These are phyloP conservation scores for Aldrovandia affinis DNA, from an alignment of 2,797 vertebrate species.

Conservation along the genomic window DNA sequence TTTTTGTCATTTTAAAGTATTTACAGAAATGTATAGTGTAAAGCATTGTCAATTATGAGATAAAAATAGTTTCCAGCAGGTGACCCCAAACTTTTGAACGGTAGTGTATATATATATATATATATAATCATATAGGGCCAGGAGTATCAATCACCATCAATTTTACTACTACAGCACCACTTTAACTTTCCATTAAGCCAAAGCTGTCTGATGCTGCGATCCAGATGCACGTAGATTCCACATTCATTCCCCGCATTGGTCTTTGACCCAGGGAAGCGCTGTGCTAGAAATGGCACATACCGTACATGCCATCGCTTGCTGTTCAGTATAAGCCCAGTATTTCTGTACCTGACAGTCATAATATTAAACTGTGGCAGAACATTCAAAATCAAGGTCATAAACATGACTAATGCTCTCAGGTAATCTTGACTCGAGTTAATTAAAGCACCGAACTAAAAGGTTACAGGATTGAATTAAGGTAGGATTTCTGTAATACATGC, in stretches of 20 bases:
- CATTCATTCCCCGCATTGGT: background rate
- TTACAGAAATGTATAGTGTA: too few species aligned
- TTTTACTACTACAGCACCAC: too few species aligned
- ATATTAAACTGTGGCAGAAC: slow-evolving; percentile 40
- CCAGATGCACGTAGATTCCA: too few species aligned
- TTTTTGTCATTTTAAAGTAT: too few species aligned
- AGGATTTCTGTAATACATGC: slow-evolving; percentile 18
- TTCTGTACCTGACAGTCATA: slow-evolving; percentile 35
- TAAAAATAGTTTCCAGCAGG: too few species aligned
- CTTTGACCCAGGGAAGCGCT: background rate
- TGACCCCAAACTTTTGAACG: too few species aligned
- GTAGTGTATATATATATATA: too few species aligned
- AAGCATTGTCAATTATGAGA: too few species aligned
- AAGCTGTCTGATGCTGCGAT: too few species aligned
- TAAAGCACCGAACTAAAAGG: slow-evolving; percentile 46
- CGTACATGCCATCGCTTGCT: background rate
- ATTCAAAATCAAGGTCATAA: slow-evolving; percentile 39
- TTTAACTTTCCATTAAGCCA: too few species aligned
- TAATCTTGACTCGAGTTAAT: slow-evolving; percentile 50
- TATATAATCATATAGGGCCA: too few species aligned
- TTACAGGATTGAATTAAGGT: slow-evolving; percentile 32
- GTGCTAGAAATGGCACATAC: background rate
- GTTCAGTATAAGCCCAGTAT: slow-evolving; percentile 14
- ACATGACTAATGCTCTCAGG: slow-evolving; percentile 38
- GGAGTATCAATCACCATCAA: too few species aligned